Percentiles rank a stretch among this genome's conserved stretches.
Evolutionary conservation across 2,113 vertebrate species (phyloP).

Genomic region (Miniopterus natalensis): DNA sequence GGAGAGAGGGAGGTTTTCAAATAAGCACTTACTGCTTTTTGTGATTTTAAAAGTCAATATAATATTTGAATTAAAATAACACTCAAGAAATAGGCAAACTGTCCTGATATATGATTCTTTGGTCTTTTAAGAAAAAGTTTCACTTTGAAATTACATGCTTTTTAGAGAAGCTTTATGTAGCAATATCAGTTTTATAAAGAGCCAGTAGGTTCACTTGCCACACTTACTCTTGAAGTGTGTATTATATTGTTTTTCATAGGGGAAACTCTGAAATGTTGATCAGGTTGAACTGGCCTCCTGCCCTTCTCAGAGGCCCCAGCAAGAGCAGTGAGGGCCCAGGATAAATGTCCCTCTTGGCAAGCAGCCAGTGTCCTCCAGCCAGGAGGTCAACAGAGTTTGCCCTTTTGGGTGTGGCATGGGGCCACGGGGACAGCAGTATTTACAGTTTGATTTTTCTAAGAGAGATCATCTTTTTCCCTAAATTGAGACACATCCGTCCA

Average conservation of each 20-base stretch:
- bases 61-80: conserved; percentile 22
- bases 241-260: neutral
- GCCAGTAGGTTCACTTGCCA: neutral
- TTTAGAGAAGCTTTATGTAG: neutral
- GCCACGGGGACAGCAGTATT: neutral
- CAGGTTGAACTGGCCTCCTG: neutral
- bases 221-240: neutral
- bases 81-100: neutral
- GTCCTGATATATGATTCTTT: neutral
- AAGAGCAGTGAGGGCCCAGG: neutral
- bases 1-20: neutral
- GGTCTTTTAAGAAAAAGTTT: neutral
- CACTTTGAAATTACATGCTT: neutral
- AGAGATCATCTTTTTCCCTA: neutral
- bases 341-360: neutral
- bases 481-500: neutral
- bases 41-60: neutral
- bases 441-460: neutral
- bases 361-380: neutral
- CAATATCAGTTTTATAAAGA: neutral
- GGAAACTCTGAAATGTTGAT: neutral
- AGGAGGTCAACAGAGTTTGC: neutral
- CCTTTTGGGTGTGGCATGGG: neutral
- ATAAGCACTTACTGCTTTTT: neutral
- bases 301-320: neutral